These are phyloP conservation scores for Neotoma lepida DNA, from an alignment of 2,113 vertebrate species.

Conservation along the genomic window DNA sequence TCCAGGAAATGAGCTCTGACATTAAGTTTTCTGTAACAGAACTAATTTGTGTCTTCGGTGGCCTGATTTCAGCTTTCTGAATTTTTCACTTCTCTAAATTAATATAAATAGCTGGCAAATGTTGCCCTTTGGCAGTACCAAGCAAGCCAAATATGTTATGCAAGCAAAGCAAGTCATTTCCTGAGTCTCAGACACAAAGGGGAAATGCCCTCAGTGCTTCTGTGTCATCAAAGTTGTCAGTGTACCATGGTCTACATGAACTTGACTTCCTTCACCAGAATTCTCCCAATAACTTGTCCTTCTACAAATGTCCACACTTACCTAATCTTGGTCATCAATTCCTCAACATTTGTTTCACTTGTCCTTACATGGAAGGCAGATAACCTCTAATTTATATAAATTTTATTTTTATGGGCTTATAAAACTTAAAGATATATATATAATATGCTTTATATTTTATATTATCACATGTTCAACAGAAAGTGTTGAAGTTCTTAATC, in stretches of 20 bases:
- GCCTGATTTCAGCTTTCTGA: conserved; percentile 13
- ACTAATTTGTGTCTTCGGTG: conserved; percentile 39
- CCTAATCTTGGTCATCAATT: background rate
- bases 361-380: background rate
- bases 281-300: background rate
- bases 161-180: conserved; percentile 26
- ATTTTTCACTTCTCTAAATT: conserved; percentile 54
- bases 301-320: background rate
- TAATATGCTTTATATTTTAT: background rate
- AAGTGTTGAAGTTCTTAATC: conserved; percentile 19
- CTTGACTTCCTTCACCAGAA: background rate
- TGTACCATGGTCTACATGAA: background rate
- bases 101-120: conserved; percentile 37
- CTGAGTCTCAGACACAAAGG: background rate
- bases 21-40: conserved; percentile 51
- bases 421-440: background rate
- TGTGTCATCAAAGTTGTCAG: background rate
- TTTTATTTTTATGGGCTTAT: background rate
- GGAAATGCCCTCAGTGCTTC: background rate
- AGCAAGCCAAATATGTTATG: conserved; percentile 4
- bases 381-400: background rate
- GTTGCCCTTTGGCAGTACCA: background rate
- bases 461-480: conserved; percentile 29
- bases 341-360: background rate
- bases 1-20: conserved; percentile 23